Base-by-base conservation (phyloP, 1,140 invertebrate species). In the Goniozus legneri region DNA sequence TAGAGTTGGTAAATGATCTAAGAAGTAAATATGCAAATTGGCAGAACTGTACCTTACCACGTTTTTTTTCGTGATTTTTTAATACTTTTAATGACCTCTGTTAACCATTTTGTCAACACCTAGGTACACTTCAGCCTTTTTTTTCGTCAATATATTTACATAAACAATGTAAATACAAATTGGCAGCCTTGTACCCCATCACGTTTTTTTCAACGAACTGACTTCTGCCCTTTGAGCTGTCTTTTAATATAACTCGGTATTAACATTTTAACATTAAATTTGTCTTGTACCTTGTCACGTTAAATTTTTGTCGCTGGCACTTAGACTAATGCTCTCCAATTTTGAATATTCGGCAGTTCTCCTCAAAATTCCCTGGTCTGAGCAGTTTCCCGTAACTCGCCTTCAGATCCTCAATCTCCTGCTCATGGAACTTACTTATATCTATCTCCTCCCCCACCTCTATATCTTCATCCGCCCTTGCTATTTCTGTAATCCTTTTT, bases 231-330 rank as follows among this genome's bases (percentile, higher is more conserved):
- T 10, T 39, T 19, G 37, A 21, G 2, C 36, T 38, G n/a, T 20
- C 12, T 3, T 7, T 19, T 38, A 18, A 12, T 38, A 3, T 19
- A 18, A 18, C n/a, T 8, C 6, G 12, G 19, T 16, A 7, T 7
- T 38, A 20, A 38, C 36, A 13, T 35, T 14, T 27, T 27, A 27
- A 6, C 4, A 6, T 6, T 27, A 27, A 27, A 27, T 27, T 27
- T 4, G 4, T 10, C 16, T 8, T 35, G n/a, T 35, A 13, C 33
- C 16, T 35, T 35, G 8, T 16, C 16, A 39, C 16, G 37, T 21
- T 2, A 12, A 2, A 21, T 8, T 39, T 13, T 44, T 42, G 37
- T 44, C 37, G 32, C 2, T 56, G n/a, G 8, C 51, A 44, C 34
- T 54, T 42, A 50, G 58, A 48, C 27, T 56, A 44, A n/a, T n/a